Percentiles rank a stretch among this genome's conserved stretches.
These are phyloP conservation scores for Jacana jacana DNA, from an alignment of 2,113 vertebrate genomes.

Conservation along the genomic window DNA sequence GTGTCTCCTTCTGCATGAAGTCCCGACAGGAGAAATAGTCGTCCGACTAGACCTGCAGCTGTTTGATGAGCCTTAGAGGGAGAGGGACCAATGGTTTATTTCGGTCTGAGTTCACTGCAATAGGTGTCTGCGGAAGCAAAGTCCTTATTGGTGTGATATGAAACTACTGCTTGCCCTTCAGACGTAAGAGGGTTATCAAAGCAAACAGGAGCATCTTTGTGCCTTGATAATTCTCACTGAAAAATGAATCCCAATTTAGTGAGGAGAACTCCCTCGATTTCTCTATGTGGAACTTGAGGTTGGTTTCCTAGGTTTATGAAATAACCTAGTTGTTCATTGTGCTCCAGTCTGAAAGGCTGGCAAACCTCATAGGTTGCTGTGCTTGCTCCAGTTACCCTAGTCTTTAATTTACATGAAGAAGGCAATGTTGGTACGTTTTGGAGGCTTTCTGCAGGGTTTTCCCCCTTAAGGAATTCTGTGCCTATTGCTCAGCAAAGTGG, in stretches of 20 bases:
- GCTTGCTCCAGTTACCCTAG: neutral
- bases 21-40: slow-evolving; percentile 98
- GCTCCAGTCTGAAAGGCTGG: slow-evolving; percentile 23
- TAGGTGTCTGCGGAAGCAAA: neutral
- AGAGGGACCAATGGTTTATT: neutral
- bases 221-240: slow-evolving; percentile 72
- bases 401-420: neutral
- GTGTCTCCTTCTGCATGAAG: slow-evolving; percentile 95
- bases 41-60: slow-evolving; percentile 95
- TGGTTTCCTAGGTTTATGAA: slow-evolving; percentile 54
- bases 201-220: slow-evolving; percentile 65
- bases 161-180: slow-evolving; percentile 6
- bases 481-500: slow-evolving; percentile 50
- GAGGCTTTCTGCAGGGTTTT: slow-evolving; percentile 45
- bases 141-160: neutral
- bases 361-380: neutral
- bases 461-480: slow-evolving; percentile 49
- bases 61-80: slow-evolving; percentile 89
- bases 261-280: slow-evolving; percentile 50
- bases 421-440: slow-evolving; percentile 4
- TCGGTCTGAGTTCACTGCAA: neutral
- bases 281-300: slow-evolving; percentile 28
- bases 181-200: slow-evolving; percentile 59
- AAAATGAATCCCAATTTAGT: slow-evolving; percentile 29
- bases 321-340: neutral